Percentiles rank a stretch among this genome's conserved stretches.
phyloP scores from a whole-genome alignment of 2,888 invertebrate genomes.

The Nymphalis polychloros region DNA sequence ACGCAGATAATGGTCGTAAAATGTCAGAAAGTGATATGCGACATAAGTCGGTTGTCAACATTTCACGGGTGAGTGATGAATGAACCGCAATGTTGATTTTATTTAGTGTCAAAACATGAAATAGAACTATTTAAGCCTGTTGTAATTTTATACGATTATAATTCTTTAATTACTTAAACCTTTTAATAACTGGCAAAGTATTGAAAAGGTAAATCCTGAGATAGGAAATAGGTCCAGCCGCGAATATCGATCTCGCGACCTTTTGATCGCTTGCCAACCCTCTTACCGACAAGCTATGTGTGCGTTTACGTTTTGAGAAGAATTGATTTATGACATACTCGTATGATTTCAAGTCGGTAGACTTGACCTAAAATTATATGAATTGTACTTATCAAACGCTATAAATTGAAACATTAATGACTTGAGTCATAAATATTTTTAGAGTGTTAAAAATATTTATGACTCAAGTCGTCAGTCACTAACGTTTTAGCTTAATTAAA shows the following conservation, averaged over 20 bases:
- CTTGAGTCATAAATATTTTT: too few relatives aligned
- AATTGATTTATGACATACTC: slow-evolving; percentile 18
- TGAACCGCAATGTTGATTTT: too few relatives aligned
- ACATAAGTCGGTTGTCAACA: too few relatives aligned
- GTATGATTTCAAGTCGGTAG: neutral
- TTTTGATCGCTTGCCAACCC: slow-evolving; percentile 37
- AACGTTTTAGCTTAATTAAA: too few relatives aligned
- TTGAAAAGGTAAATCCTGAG: neutral
- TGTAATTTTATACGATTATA: too few relatives aligned
- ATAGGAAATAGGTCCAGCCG: slow-evolving; percentile 22
- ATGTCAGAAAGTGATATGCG: too few relatives aligned
- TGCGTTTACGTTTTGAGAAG: slow-evolving; percentile 18
- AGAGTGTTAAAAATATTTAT: too few relatives aligned
- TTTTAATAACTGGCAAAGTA: neutral
- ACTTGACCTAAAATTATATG: slow-evolving; percentile 15
- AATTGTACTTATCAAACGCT: neutral
- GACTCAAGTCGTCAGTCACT: too few relatives aligned
- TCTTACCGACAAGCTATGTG: slow-evolving; percentile 22
- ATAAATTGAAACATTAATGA: neutral
- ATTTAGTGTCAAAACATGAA: too few relatives aligned
- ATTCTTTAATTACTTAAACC: neutral
- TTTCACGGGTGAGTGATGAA: too few relatives aligned
- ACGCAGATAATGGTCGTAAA: too few relatives aligned
- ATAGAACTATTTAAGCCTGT: too few relatives aligned
- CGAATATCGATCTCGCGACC: slow-evolving; percentile 32